Evolutionary conservation across 64 coral and sea anemone species (phyloP).

Genomic region (Platygyra sinensis): DNA sequence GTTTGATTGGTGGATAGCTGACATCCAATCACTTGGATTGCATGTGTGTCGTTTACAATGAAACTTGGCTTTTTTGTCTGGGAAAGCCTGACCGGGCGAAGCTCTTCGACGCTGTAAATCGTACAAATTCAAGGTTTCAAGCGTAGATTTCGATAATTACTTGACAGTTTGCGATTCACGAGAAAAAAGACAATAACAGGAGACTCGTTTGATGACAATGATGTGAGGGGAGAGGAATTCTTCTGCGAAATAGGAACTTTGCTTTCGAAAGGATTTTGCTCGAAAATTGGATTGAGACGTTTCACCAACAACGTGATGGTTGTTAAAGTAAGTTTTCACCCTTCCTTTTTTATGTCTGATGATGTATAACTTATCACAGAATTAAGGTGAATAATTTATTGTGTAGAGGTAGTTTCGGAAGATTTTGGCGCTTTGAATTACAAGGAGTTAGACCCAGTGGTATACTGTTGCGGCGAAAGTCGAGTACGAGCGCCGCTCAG

Average conservation of each 20-base stretch:
- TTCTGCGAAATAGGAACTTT: conserved; percentile 22
- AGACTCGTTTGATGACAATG: neutral
- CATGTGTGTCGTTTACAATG: conserved; percentile 85
- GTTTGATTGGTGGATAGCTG: conserved; percentile 60
- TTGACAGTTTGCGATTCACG: conserved; percentile 1
- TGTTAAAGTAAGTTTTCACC: conserved; percentile 33
- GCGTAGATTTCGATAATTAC: neutral
- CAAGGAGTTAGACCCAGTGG: conserved; percentile 11
- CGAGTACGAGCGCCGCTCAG: neutral
- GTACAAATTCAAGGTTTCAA: conserved; percentile 29
- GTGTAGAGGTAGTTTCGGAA: conserved; percentile 19
- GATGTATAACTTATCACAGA: conserved; percentile 13
- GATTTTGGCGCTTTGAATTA: conserved; percentile 11
- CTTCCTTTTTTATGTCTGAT: neutral
- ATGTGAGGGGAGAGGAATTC: conserved; percentile 34
- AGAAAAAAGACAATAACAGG: neutral
- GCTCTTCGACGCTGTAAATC: conserved; percentile 25
- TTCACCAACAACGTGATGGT: conserved; percentile 32
- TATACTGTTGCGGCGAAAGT: conserved; percentile 5
- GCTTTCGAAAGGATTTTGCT: conserved; percentile 46
- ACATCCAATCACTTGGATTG: conserved; percentile 79
- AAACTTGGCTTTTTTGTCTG: conserved; percentile 80
- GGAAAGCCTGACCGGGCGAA: conserved; percentile 56
- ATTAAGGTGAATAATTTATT: conserved; percentile 50
- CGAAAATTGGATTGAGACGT: conserved; percentile 51